phyloP scores from a whole-genome alignment of 2,113 vertebrate genomes.

The Saccopteryx leptura region DNA sequence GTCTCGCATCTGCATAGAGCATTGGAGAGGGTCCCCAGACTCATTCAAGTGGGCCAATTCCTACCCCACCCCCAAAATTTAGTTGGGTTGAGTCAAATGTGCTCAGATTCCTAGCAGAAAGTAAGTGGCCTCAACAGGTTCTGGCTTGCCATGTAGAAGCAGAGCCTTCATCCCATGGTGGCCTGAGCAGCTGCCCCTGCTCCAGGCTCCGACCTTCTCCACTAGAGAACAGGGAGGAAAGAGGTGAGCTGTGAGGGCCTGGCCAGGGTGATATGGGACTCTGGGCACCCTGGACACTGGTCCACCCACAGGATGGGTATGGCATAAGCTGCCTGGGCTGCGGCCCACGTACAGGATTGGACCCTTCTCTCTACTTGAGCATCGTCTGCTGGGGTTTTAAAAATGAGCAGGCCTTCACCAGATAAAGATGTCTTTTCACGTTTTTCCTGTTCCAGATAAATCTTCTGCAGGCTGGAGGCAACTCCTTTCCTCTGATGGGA shows the following conservation, averaged over 20 bases:
- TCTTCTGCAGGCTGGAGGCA: slow-evolving; percentile 91
- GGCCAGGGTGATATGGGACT: fast-evolving
- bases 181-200: background rate
- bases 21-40: too few species aligned
- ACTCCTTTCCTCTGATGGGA: slow-evolving; percentile 91
- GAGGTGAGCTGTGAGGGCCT: too few species aligned
- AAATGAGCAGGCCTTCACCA: background rate
- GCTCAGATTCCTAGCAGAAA: background rate
- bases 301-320: background rate
- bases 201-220: background rate
- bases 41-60: background rate
- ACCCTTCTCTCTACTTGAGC: background rate
- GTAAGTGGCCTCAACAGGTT: background rate
- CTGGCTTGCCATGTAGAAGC: background rate
- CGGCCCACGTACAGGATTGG: fast-evolving
- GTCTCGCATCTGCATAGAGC: background rate
- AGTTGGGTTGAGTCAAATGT: background rate
- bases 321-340: too few species aligned
- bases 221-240: background rate
- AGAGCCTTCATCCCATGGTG: background rate
- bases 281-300: too few species aligned
- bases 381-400: background rate
- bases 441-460: slow-evolving; percentile 85
- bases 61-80: background rate
- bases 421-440: background rate